A percentile compares a stretch with the other conserved stretches of the same genome.
These are phyloP conservation scores for Amazona vittata DNA, from an alignment of 2,113 vertebrate genomes.

Conservation along the genomic window DNA sequence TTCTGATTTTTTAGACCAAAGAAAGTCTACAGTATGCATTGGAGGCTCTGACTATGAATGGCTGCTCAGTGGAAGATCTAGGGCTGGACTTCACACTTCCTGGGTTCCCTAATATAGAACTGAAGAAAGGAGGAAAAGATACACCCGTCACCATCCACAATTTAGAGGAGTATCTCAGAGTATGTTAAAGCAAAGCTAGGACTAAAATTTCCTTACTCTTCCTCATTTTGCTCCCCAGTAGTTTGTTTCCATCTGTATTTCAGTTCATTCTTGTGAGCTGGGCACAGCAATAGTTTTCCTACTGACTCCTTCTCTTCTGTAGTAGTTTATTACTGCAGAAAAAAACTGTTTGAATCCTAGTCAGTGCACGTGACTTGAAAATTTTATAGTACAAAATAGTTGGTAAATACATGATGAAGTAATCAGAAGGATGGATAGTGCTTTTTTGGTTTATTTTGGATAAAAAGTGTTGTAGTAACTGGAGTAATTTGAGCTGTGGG, in stretches of 20 bases:
- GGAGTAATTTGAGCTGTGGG: neutral
- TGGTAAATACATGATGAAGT: neutral
- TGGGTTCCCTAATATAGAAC: constrained; percentile 96
- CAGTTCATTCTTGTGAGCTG: neutral
- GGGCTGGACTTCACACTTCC: constrained; percentile 97
- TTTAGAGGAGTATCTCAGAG: constrained; percentile 96
- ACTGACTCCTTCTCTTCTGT: neutral
- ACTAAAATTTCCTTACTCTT: neutral
- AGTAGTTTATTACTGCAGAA: neutral
- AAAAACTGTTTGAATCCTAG: neutral
- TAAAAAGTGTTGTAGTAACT: neutral
- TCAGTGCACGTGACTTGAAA: neutral
- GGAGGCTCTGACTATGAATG: constrained; percentile 96
- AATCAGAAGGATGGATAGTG: neutral
- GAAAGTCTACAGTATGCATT: constrained; percentile 94
- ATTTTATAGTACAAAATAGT: neutral
- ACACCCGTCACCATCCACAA: constrained; percentile 95
- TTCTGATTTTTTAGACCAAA: constrained; percentile 81
- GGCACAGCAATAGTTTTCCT: neutral
- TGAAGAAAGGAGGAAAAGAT: constrained; percentile 99
- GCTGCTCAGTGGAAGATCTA: constrained; percentile 97
- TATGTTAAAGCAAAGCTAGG: constrained; percentile 64
- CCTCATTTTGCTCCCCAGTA: neutral
- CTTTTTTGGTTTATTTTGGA: neutral
- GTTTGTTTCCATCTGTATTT: neutral